A percentile compares a stretch with the other conserved stretches of the same genome.
Conservation (phyloP, 2,113 vertebrate genomes). For the Paracanthobrama guichenoti region DNA sequence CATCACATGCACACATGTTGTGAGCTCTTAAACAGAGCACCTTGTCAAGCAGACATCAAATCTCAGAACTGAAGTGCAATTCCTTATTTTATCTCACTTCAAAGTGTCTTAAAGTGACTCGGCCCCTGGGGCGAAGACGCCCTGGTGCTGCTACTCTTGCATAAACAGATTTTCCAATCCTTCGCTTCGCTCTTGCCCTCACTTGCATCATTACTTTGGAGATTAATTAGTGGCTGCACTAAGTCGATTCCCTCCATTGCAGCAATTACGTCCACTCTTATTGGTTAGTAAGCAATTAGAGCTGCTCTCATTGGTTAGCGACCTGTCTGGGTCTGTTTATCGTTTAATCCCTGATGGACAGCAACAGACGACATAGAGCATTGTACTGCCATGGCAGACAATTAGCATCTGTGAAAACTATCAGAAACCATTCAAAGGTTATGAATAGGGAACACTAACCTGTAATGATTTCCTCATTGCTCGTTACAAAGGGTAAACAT, state of each 20-base stretch:
- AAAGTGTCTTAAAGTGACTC: conserved; percentile 51
- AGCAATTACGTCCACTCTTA: conserved; percentile 54
- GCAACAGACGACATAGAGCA: conserved; percentile 21
- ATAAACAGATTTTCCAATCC: conserved; percentile 67
- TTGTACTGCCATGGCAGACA: conserved; percentile 47
- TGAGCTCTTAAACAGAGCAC: conserved; percentile 24
- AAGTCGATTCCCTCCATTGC: conserved; percentile 64
- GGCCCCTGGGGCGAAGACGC: conserved; percentile 40
- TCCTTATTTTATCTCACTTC: conserved; percentile 47
- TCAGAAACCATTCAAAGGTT: conserved; percentile 43
- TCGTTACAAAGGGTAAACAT: conserved; percentile 41
- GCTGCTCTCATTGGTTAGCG: conserved; percentile 51
- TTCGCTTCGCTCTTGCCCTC: conserved; percentile 73
- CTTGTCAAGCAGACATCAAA: conserved; percentile 6
- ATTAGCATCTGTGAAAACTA: conserved; percentile 42
- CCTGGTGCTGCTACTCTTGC: conserved; percentile 48
- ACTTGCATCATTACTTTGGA: conserved; percentile 78
- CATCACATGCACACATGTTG: not conserved
- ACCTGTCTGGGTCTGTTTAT: conserved; percentile 46
- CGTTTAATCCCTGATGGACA: conserved; percentile 53
- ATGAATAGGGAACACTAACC: conserved; percentile 29
- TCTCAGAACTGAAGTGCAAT: conserved; percentile 41
- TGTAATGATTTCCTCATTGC: conserved; percentile 31
- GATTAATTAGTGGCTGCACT: conserved; percentile 78
- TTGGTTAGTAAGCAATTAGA: conserved; percentile 55